These are phyloP conservation scores for Cepphus grylle DNA, from an alignment of 2,113 vertebrate species.

Conservation along the genomic window DNA sequence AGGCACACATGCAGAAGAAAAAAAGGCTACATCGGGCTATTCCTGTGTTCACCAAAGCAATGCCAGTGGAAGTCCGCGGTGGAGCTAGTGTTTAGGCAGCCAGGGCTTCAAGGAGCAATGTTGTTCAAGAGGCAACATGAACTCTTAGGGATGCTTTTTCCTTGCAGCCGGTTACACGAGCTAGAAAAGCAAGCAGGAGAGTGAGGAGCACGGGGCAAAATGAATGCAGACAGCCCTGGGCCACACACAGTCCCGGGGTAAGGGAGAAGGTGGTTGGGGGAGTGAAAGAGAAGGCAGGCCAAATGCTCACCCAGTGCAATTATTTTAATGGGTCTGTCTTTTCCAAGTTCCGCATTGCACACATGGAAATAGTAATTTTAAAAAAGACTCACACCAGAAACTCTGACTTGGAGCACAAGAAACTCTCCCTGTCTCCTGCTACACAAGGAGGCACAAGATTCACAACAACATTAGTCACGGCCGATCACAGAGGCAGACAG, in stretches of 20 bases:
- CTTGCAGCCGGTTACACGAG: not conserved
- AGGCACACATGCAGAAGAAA: not conserved
- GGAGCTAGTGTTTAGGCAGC: not conserved
- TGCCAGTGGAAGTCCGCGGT: fast-evolving
- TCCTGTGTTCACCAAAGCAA: not conserved
- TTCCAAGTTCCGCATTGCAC: constrained; percentile 17
- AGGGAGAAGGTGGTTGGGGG: not conserved
- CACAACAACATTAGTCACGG: not conserved
- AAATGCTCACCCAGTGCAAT: not conserved
- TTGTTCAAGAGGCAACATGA: not conserved
- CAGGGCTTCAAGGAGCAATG: not conserved
- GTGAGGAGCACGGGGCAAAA: not conserved
- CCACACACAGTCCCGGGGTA: not conserved
- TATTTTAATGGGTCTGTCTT: constrained; percentile 47
- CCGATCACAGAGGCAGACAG: not conserved
- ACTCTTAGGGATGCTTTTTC: not conserved
- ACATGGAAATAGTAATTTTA: not conserved
- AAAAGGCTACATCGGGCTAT: not conserved
- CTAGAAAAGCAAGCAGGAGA: not conserved
- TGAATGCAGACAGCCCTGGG: not conserved
- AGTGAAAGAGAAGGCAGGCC: not conserved
- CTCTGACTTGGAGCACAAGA: not conserved
- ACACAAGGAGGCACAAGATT: not conserved
- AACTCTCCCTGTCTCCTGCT: not conserved
- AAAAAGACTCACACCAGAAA: not conserved